phyloP scores from a whole-genome alignment of 2,888 invertebrate genomes.

The Sphecodes monilicornis region DNA sequence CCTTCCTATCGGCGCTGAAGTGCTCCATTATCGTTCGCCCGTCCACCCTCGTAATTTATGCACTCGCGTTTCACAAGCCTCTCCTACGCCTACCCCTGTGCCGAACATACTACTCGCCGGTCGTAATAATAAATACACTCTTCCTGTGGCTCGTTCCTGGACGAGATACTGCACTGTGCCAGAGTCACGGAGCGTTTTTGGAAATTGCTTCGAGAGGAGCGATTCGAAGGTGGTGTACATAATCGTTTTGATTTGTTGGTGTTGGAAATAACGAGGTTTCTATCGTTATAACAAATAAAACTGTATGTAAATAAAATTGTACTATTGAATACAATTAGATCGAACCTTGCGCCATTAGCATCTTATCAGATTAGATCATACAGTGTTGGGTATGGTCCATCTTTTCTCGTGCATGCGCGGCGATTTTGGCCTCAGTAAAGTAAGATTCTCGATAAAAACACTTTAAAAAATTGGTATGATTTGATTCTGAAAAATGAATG shows the following conservation, averaged over 20 bases:
- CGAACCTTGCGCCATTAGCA: too few relatives aligned
- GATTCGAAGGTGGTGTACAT: background rate
- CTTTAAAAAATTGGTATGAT: too few relatives aligned
- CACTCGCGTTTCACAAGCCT: slow-evolving; percentile 44
- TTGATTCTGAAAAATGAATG: too few relatives aligned
- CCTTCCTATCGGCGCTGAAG: slow-evolving; percentile 39
- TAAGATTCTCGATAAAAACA: too few relatives aligned
- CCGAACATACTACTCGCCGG: slow-evolving; percentile 8
- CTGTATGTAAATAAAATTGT: too few relatives aligned
- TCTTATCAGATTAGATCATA: too few relatives aligned
- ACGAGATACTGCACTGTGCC: background rate
- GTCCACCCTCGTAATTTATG: slow-evolving; percentile 46
- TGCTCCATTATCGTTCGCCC: slow-evolving; percentile 47
- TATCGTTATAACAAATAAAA: too few relatives aligned
- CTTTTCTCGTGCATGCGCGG: too few relatives aligned
- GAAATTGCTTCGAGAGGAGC: background rate
- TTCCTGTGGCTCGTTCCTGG: background rate
- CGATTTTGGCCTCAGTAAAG: too few relatives aligned
- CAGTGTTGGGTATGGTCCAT: too few relatives aligned
- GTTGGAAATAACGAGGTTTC: too few relatives aligned
- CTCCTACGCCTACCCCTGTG: slow-evolving; percentile 8
- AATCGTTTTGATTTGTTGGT: background rate
- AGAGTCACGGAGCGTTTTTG: background rate
- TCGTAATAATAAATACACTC: slow-evolving; percentile 30
- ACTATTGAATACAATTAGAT: too few relatives aligned